Percentiles rank a stretch among this genome's conserved stretches.
Evolutionary conservation across 2,797 vertebrate species (phyloP).

Genomic region (Onychomys leucogaster): DNA sequence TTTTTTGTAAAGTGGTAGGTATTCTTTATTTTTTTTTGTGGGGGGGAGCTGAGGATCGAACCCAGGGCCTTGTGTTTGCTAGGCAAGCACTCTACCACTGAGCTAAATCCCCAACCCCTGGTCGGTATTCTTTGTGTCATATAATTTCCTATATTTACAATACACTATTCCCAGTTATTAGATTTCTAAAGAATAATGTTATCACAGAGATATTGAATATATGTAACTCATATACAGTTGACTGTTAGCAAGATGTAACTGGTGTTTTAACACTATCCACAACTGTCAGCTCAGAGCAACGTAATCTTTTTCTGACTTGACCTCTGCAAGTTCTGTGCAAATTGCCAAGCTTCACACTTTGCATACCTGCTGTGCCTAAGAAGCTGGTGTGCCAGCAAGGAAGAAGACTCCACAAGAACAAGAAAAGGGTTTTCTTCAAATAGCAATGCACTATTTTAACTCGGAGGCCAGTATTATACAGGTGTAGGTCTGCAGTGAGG

Average conservation of each 20-base stretch:
- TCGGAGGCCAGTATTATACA: background rate
- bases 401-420: background rate
- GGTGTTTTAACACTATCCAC: conserved; percentile 29
- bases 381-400: background rate
- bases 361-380: background rate
- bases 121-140: background rate
- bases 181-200: conserved; percentile 23
- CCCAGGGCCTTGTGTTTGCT: too few relatives aligned
- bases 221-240: background rate
- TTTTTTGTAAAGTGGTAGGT: background rate
- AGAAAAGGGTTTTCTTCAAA: conserved; percentile 22
- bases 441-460: background rate
- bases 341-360: conserved; percentile 16
- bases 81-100: too few relatives aligned
- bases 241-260: conserved; percentile 29
- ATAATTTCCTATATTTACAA: background rate
- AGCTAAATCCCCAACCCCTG: too few relatives aligned
- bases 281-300: conserved; percentile 22
- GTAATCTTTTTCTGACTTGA: conserved; percentile 57
- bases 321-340: background rate
- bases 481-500: background rate
- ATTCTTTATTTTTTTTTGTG: too few relatives aligned
- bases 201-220: background rate
- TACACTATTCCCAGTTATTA: background rate
- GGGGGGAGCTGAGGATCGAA: too few relatives aligned